Base-by-base conservation (phyloP, 2,113 vertebrate species). In the Eira barbara region DNA sequence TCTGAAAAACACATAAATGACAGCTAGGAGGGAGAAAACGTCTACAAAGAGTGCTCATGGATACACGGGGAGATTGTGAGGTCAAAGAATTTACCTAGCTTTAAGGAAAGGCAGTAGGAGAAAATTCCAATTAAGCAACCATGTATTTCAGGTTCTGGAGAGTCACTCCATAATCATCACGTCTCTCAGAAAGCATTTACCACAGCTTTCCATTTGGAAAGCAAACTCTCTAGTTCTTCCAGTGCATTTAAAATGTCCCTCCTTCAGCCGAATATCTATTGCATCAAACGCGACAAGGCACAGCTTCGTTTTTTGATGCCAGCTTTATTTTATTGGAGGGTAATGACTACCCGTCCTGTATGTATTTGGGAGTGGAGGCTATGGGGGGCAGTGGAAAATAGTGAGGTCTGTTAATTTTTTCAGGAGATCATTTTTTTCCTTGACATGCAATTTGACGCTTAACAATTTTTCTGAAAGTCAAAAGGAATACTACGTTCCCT, bases 401-500 rank as follows among this genome's bases (percentile, higher is more conserved):
- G 94, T n/a, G 59, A 97, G 87, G 63, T 39, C 88, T 96, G 95
- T 94, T 97, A 85, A 95, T 98, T 97, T 98, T 97, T 97, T 96
- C 95, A 97, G 82, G 78, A 98, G 96, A 97, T 97, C 94, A 93
- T 95, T 97, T 93, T 57, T 97, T 85, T 94, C 93, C 71, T 97
- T 95, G 92, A 96, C 96, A 94, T 96, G 94, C 93, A 97, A 97
- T 97, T 97, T 97, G 96, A 97, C 73, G 96, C 96, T 97, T 97
- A 95, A 96, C 97, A 98, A 93, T 97, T 97, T 98, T 97, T 97
- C 97, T 97, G 91, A 94, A 98, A 98, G 97, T 98, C 96, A 97
- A 97, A 97, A 91, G 92, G 47, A 98, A 59, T 94, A 94, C 94
- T 87, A 86, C 47, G 3, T 97, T 97, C 81, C 94, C 97, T 97